A percentile compares a stretch with the other conserved stretches of the same genome.
Evolutionary conservation across 2,797 vertebrate species (phyloP).

Genomic region (Acanthopagrus latus): DNA sequence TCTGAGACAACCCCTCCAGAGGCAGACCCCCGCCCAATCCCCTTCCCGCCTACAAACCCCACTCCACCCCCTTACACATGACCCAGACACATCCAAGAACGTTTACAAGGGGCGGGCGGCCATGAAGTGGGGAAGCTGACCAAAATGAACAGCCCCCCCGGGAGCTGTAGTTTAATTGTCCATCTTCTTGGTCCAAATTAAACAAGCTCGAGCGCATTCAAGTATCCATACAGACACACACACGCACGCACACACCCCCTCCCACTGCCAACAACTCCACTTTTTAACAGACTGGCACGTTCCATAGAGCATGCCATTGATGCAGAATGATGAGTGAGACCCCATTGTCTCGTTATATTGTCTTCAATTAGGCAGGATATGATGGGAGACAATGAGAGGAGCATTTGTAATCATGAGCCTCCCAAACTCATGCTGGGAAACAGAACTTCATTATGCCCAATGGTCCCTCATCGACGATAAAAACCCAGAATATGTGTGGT

Average conservation of each 20-base stretch:
- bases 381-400: constrained; percentile 81
- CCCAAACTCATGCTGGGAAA: constrained; percentile 79
- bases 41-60: constrained; percentile 57
- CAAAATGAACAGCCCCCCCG: constrained; percentile 78
- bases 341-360: constrained; percentile 81
- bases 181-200: constrained; percentile 82
- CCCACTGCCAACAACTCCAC: constrained; percentile 34
- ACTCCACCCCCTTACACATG: constrained; percentile 62
- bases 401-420: constrained; percentile 84
- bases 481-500: constrained; percentile 67
- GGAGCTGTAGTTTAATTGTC: constrained; percentile 83
- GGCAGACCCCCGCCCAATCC: constrained; percentile 52
- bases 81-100: constrained; percentile 80
- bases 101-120: constrained; percentile 74
- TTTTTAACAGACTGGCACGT: constrained; percentile 77
- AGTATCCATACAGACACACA: constrained; percentile 58
- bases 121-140: constrained; percentile 71
- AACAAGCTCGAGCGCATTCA: constrained; percentile 76
- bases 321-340: constrained; percentile 78
- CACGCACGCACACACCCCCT: constrained; percentile 24
- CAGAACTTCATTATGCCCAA: constrained; percentile 84
- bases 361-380: constrained; percentile 84
- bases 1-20: constrained; percentile 77
- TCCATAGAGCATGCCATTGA: constrained; percentile 74
- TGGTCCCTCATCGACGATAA: constrained; percentile 79